phyloP scores from a whole-genome alignment of 2,113 vertebrate genomes.

The Tautogolabrus adspersus region DNA sequence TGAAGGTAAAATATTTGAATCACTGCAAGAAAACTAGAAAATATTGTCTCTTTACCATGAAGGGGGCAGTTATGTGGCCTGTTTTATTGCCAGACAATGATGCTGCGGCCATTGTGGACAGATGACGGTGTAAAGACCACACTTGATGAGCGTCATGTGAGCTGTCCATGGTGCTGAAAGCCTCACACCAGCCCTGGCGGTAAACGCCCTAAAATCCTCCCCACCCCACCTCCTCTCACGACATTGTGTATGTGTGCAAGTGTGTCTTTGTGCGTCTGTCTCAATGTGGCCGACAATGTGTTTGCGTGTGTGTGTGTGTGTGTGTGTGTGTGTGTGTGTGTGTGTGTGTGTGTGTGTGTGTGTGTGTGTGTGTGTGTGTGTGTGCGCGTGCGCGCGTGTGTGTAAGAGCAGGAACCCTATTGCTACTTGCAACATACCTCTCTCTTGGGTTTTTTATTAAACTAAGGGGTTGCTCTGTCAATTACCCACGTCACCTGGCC shows the following conservation, averaged over 20 bases:
- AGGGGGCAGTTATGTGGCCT: constrained; percentile 1
- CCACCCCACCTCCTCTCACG: constrained; percentile 61
- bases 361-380: too few relatives aligned
- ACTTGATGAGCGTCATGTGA: constrained; percentile 62
- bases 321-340: constrained; percentile 14
- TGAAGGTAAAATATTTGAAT: neutral
- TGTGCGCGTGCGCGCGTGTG: neutral
- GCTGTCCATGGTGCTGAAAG: constrained; percentile 85
- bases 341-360: constrained; percentile 2
- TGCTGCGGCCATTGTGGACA: constrained; percentile 33
- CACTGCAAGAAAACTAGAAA: neutral
- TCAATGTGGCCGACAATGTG: constrained; percentile 19
- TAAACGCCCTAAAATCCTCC: constrained; percentile 80
- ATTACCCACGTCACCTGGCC: constrained; percentile 67
- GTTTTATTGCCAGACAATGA: constrained; percentile 15
- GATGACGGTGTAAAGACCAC: constrained; percentile 26
- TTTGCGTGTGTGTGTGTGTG: constrained; percentile 11
- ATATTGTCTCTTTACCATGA: neutral
- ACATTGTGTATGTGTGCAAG: constrained; percentile 47
- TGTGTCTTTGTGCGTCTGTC: constrained; percentile 11
- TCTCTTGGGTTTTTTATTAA: constrained; percentile 56
- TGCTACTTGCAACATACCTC: constrained; percentile 56
- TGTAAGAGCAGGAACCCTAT: constrained; percentile 11
- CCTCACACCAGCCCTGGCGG: constrained; percentile 71
- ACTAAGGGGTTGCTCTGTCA: constrained; percentile 56